Percentiles rank a stretch among this genome's conserved stretches.
Conservation (phyloP, 2,888 invertebrate genomes). For the Drosophila siamana region DNA sequence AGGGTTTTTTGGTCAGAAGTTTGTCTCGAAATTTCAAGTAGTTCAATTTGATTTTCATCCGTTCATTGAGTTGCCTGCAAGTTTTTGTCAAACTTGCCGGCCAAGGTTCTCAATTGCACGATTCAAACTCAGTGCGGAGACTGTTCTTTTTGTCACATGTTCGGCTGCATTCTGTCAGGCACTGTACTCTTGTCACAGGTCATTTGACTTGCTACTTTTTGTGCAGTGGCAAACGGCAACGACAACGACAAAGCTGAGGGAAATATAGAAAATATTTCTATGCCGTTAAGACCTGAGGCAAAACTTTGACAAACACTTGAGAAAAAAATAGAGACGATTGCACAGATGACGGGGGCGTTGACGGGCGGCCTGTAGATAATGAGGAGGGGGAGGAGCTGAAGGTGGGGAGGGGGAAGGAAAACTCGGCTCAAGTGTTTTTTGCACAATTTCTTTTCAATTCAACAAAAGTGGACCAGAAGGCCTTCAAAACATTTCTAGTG, state of each 20-base stretch:
- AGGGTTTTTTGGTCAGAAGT: not conserved
- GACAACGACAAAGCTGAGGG: too few relatives aligned
- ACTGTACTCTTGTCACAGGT: conserved; percentile 69
- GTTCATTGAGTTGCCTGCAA: conserved; percentile 4
- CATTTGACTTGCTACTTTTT: conserved; percentile 73
- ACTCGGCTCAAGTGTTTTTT: conserved; percentile 75
- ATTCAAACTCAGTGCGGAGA: conserved; percentile 17
- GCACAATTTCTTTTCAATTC: conserved; percentile 80
- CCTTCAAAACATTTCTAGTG: conserved; percentile 55
- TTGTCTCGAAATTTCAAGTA: not conserved
- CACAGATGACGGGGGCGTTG: conserved; percentile 16
- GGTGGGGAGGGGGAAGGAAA: conserved; percentile 24
- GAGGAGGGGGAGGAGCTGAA: conserved; percentile 18
- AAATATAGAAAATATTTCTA: conserved; percentile 52
- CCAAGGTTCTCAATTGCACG: conserved; percentile 9
- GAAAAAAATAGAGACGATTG: conserved; percentile 30
- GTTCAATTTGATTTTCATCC: not conserved
- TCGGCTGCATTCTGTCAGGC: conserved; percentile 41
- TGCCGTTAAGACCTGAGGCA: conserved; percentile 61
- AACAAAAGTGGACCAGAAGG: conserved; percentile 75
- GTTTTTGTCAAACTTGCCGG: conserved; percentile 17
- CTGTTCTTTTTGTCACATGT: conserved; percentile 38
- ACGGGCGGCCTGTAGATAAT: not conserved
- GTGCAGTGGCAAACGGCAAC: conserved; percentile 50
- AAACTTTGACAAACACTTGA: conserved; percentile 78